Evolutionary conservation across 1,140 invertebrate genomes (phyloP).

Genomic region (Saccostrea cuccullata): DNA sequence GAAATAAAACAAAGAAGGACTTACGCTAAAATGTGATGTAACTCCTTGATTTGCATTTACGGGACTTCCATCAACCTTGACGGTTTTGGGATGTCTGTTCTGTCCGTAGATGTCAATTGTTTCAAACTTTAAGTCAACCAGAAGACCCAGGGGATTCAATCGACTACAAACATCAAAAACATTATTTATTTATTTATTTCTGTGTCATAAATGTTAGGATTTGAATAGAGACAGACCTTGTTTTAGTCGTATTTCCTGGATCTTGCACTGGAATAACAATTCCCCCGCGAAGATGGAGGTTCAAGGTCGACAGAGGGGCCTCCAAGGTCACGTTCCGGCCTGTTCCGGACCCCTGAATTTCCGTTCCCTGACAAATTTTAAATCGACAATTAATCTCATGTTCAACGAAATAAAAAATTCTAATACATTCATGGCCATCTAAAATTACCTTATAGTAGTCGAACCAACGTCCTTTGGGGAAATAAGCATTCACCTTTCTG

Average conservation of each 20-base stretch:
- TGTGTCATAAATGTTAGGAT: background rate
- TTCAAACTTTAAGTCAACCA: conserved; percentile 76
- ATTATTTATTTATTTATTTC: background rate
- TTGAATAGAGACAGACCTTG: conserved; percentile 51
- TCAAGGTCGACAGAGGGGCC: conserved; percentile 65
- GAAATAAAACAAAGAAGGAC: background rate
- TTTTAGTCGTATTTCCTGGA: conserved; percentile 64
- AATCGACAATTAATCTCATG: background rate
- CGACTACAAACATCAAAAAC: conserved; percentile 77
- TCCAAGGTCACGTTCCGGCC: conserved; percentile 38
- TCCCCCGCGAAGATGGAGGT: conserved; percentile 75
- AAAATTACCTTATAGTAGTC: conserved; percentile 57
- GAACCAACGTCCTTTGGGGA: conserved; percentile 62
- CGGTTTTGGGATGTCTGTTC: background rate
- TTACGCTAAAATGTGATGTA: background rate
- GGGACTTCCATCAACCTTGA: background rate
- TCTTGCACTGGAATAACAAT: conserved; percentile 73
- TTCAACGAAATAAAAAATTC: no score
- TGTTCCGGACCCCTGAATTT: conserved; percentile 33
- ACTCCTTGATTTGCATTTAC: no score
- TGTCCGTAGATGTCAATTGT: conserved; percentile 53
- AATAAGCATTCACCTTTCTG: conserved; percentile 56
- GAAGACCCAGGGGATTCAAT: conserved; percentile 82
- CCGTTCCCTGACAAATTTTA: conserved; percentile 44
- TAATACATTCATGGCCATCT: no score